A percentile compares a stretch with the other conserved stretches of the same genome.
Evolutionary conservation across 1,140 invertebrate species (phyloP).

Genomic region (Homalodisca vitripennis): DNA sequence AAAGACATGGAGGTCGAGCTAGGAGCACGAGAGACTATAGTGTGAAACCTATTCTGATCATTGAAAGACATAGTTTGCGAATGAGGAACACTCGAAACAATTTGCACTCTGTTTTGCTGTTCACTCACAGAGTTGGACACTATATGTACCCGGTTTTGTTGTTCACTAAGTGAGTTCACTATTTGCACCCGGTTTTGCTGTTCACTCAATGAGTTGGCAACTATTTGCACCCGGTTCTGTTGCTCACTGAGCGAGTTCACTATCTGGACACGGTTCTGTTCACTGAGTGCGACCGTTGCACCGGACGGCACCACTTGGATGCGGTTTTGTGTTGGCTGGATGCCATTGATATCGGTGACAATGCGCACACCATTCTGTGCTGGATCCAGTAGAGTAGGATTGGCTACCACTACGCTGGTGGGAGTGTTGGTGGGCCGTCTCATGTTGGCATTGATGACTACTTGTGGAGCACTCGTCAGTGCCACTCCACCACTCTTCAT

Average conservation of each 20-base stretch:
- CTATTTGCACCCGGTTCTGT: constrained; percentile 38
- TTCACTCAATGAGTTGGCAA: constrained; percentile 26
- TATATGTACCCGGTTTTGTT: constrained; percentile 33
- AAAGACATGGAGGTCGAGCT: constrained; percentile 34
- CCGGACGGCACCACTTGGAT: constrained; percentile 11
- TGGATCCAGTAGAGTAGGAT: constrained; percentile 27
- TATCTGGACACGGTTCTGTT: constrained; percentile 38
- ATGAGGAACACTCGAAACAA: constrained; percentile 34
- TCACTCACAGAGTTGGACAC: constrained; percentile 32
- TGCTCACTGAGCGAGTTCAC: constrained; percentile 34
- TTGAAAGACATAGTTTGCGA: constrained; percentile 36
- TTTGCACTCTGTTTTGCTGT: constrained; percentile 39
- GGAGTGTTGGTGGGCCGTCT: constrained; percentile 25
- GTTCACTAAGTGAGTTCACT: constrained; percentile 34
- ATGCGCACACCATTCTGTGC: constrained; percentile 42
- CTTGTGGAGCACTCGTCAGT: constrained; percentile 20
- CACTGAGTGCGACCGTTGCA: constrained; percentile 26
- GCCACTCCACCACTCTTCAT: constrained; percentile 34
- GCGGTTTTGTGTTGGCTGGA: constrained; percentile 17
- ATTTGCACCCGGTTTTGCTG: constrained; percentile 33
- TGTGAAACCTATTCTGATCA: constrained; percentile 39
- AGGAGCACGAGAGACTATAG: constrained; percentile 35
- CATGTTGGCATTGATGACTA: constrained; percentile 33
- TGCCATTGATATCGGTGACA: constrained; percentile 39
- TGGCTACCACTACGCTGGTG: constrained; percentile 36